Conservation (phyloP, 2,113 vertebrate species). For the Sturnus vulgaris region DNA sequence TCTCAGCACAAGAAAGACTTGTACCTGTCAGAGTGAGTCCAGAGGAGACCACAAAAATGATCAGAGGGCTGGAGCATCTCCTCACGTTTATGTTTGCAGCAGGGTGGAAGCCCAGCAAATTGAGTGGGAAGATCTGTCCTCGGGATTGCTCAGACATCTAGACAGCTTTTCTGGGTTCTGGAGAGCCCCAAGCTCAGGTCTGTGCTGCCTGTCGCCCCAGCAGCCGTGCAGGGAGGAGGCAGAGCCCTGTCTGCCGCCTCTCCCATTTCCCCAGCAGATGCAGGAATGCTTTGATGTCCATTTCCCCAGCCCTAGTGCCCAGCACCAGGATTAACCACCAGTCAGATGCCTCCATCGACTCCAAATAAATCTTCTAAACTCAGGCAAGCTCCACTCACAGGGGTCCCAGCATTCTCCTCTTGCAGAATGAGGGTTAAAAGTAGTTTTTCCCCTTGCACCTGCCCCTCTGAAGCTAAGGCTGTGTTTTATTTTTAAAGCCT, state of each 20-base stretch:
- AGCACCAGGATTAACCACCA: conserved; percentile 2
- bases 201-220: accelerated
- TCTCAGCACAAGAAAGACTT: neutral
- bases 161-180: neutral
- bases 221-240: neutral
- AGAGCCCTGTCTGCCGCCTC: neutral
- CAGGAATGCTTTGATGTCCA: conserved; percentile 30
- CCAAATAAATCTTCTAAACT: conserved; percentile 1
- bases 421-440: conserved; percentile 3
- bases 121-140: neutral
- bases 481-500: neutral
- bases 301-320: neutral
- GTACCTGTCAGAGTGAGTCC: accelerated
- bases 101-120: neutral
- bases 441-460: conserved; percentile 2
- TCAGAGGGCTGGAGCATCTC: neutral
- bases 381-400: neutral
- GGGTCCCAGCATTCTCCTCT: neutral
- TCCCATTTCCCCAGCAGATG: neutral
- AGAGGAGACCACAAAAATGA: neutral
- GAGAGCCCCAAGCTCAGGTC: neutral
- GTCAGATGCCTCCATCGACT: neutral
- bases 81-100: neutral
- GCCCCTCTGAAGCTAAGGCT: neutral
- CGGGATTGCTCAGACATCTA: neutral